Conservation (phyloP, 2,888 invertebrate species). For the Gerosis bhagava region DNA sequence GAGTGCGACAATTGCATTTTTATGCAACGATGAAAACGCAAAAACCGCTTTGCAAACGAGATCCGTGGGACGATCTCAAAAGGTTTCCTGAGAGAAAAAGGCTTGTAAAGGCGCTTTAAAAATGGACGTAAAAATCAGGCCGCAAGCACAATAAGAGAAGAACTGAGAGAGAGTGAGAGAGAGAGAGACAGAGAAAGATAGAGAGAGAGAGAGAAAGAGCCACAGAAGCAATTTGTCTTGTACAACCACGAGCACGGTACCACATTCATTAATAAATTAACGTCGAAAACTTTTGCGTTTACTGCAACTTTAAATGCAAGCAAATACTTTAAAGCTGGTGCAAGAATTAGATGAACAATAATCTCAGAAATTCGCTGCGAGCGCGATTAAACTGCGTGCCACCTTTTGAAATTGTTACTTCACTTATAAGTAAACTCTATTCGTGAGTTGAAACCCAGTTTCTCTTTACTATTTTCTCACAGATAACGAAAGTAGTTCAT, state of each 20-base stretch:
- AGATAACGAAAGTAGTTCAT: too few relatives aligned
- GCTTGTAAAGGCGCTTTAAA: constrained; percentile 25
- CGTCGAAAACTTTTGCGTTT: constrained; percentile 9
- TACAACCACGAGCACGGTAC: constrained; percentile 20
- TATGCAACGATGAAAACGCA: constrained; percentile 20
- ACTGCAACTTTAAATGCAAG: too few relatives aligned
- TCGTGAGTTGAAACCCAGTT: too few relatives aligned
- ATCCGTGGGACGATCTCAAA: constrained; percentile 25
- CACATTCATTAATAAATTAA: constrained; percentile 26
- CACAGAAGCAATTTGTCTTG: constrained; percentile 31
- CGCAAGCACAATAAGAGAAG: constrained; percentile 26
- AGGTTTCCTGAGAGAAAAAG: constrained; percentile 23
- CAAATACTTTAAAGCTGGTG: neutral
- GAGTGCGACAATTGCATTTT: constrained; percentile 20
- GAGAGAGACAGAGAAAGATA: too few relatives aligned
- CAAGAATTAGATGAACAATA: too few relatives aligned
- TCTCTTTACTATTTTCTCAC: too few relatives aligned
- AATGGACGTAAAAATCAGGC: constrained; percentile 29
- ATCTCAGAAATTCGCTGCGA: too few relatives aligned
- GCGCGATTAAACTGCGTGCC: too few relatives aligned
- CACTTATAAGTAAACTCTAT: too few relatives aligned
- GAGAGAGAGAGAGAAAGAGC: too few relatives aligned
- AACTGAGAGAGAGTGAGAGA: too few relatives aligned
- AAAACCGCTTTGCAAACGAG: constrained; percentile 23
- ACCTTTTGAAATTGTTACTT: too few relatives aligned